These are phyloP conservation scores for Acleris cristana DNA, from an alignment of 2,888 invertebrate genomes.

Conservation along the genomic window DNA sequence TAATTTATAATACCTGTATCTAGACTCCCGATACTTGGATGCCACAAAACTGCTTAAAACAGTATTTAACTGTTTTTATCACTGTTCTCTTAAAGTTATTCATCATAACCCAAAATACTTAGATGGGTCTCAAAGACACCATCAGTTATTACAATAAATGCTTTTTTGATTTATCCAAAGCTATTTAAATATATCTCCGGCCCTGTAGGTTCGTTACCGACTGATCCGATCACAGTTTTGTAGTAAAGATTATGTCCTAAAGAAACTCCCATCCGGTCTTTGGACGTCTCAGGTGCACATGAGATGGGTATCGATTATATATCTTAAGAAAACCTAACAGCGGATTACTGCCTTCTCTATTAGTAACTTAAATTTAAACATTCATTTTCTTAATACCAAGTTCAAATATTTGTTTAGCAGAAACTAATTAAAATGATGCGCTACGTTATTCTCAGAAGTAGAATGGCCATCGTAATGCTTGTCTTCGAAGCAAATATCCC, in stretches of 20 bases:
- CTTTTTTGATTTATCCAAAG: constrained; percentile 36
- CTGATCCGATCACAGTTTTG: constrained; percentile 79
- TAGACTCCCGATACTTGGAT: too few species aligned
- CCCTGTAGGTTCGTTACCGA: constrained; percentile 74
- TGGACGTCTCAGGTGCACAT: constrained; percentile 55
- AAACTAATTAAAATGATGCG: background rate
- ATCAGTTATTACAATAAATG: constrained; percentile 36
- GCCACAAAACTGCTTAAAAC: background rate
- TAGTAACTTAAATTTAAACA: background rate
- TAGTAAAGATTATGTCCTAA: constrained; percentile 81
- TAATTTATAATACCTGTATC: too few species aligned
- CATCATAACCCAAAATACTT: constrained; percentile 32
- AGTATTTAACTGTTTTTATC: constrained; percentile 13
- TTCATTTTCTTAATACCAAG: too few species aligned
- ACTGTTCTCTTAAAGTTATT: constrained; percentile 18
- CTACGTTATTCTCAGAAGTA: background rate
- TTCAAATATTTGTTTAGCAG: too few species aligned
- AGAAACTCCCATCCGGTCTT: constrained; percentile 80
- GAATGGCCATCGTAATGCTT: background rate
- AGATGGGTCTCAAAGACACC: constrained; percentile 28
- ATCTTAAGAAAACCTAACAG: background rate
- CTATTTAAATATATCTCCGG: constrained; percentile 73
- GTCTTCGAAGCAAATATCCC: constrained; percentile 49
- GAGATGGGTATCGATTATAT: constrained; percentile 42
- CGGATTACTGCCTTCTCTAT: background rate